Base-by-base conservation (phyloP, 2,113 vertebrate genomes). In the Oreochromis spilurus region DNA sequence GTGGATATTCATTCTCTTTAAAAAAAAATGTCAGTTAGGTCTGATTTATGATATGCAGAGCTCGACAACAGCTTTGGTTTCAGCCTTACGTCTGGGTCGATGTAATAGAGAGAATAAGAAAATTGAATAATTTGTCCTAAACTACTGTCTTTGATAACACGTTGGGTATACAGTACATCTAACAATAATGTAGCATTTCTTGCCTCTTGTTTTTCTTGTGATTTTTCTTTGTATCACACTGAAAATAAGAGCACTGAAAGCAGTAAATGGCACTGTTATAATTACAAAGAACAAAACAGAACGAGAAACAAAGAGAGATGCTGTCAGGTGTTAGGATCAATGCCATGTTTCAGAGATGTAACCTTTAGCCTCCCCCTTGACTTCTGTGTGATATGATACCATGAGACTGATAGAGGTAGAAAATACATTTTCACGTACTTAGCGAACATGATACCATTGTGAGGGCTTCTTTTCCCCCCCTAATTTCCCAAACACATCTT, bases 1-100 rank as follows among this genome's bases (percentile, higher is more conserved):
- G 97, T 97, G 97, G 97, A 97, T 97, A 98, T 98, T 98, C 97
- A 97, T 97, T 98, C 97, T 97, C 97, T 97, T 97, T 96, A 96
- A 97, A 97, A 96, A 96, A 98, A 94, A 98, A 97, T 97, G 97
- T 97, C 97, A 98, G 97, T 96, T 95, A 93, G 95, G 95, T 96
- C 96, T 95, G 93, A 97, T 97, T 98, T 97, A 97, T 96, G 96
- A 97, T 97, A 98, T 97, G 97, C 97, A 97, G 97, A 97, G 91
- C 96, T 96, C 96, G 92, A 95, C 96, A 97, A 96, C 97, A 96
- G 96, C 97, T 97, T 94, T 96, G 94, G 94, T 92, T 96, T 93
- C 94, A 96, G 96, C 95, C 77, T 94, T 92, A 94, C 86, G 94
- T 96, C 85, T 95, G 90, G 78, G 77, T 29, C 29, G 8, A 81